A percentile compares a stretch with the other conserved stretches of the same genome.
These are phyloP conservation scores for Sanderia malayensis DNA, from an alignment of 30 jellyfish, hydroid and myxozoan genomes.

Conservation along the genomic window DNA sequence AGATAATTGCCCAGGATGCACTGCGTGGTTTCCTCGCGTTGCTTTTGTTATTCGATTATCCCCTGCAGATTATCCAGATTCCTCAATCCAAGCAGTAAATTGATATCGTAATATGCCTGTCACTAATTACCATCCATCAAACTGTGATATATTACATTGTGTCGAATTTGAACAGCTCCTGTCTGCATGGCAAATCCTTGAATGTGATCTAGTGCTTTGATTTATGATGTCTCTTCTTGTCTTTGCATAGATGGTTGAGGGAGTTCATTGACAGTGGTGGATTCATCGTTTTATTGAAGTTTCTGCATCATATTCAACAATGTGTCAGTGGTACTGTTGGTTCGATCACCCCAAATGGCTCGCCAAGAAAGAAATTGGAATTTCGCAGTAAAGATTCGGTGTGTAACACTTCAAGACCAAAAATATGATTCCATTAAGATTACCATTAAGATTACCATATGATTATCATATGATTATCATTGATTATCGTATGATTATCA, in stretches of 20 bases:
- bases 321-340: constrained; percentile 28
- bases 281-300: constrained; percentile 64
- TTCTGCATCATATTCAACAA: constrained; percentile 74
- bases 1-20: too few species aligned
- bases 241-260: constrained; percentile 71
- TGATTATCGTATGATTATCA: too few species aligned
- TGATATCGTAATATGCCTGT: neutral
- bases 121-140: neutral
- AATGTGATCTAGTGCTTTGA: neutral
- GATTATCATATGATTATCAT: too few species aligned
- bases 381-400: constrained; percentile 69
- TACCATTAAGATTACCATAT: too few species aligned
- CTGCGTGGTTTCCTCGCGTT: too few species aligned
- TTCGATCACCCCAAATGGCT: constrained; percentile 43
- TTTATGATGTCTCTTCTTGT: neutral
- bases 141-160: neutral
- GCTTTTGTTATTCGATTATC: too few species aligned
- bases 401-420: too few species aligned
- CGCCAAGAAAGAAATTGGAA: constrained; percentile 66
- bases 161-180: neutral
- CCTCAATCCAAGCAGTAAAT: neutral
- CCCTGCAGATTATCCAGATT: too few species aligned
- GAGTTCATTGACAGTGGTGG: constrained; percentile 89
- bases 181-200: neutral
- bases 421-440: too few species aligned